These are phyloP conservation scores for Willowsia nigromaculata DNA, from an alignment of 2,888 invertebrate species.

Conservation along the genomic window DNA sequence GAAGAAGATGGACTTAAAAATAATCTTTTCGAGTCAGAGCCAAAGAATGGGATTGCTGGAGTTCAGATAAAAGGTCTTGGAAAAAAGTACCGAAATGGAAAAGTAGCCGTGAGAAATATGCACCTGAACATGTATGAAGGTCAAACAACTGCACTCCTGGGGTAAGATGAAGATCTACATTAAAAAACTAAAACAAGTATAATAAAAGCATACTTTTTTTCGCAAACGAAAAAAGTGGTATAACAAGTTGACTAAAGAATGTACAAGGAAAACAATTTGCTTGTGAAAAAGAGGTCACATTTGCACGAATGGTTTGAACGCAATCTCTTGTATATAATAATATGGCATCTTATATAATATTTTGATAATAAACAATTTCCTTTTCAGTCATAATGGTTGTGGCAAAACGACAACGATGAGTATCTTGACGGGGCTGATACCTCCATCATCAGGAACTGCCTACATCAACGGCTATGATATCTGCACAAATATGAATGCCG, in stretches of 20 bases:
- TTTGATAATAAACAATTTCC: slow-evolving; percentile 8
- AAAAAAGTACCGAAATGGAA: slow-evolving; percentile 82
- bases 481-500: slow-evolving; percentile 54
- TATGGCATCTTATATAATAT: neutral
- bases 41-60: slow-evolving; percentile 81
- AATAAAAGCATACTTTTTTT: neutral
- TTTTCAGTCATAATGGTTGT: slow-evolving; percentile 87
- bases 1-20: slow-evolving; percentile 8
- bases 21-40: slow-evolving; percentile 81
- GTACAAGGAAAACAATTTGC: neutral
- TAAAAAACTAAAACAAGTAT: neutral
- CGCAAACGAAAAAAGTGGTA: neutral
- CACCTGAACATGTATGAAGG: slow-evolving; percentile 89
- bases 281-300: slow-evolving; percentile 37
- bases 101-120: slow-evolving; percentile 86
- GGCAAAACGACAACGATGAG: slow-evolving; percentile 90
- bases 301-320: no score
- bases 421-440: slow-evolving; percentile 84
- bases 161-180: slow-evolving; percentile 80
- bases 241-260: no score
- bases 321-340: neutral
- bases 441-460: slow-evolving; percentile 86
- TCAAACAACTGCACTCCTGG: slow-evolving; percentile 93
- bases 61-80: slow-evolving; percentile 83
- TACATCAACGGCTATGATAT: slow-evolving; percentile 83